Evolutionary conservation across 2,113 vertebrate genomes (phyloP).

Genomic region (Azemiops feae): DNA sequence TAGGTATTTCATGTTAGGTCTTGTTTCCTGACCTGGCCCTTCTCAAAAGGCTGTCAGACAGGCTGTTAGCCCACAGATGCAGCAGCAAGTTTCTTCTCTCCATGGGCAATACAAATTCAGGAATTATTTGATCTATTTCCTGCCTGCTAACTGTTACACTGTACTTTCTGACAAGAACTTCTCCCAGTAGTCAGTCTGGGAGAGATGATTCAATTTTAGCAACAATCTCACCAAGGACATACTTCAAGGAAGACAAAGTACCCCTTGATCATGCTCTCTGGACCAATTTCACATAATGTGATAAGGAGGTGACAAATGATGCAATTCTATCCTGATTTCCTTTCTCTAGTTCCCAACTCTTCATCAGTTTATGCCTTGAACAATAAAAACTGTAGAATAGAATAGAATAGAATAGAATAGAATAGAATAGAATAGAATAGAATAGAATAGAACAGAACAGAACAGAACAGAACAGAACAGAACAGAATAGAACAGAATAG

Average conservation of each 20-base stretch:
- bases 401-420: not conserved
- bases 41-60: not conserved
- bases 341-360: not conserved
- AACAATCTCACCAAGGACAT: slow-evolving; percentile 25
- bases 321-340: not conserved
- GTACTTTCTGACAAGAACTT: not conserved
- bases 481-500: slow-evolving; percentile 30
- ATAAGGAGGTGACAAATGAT: not conserved
- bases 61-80: not conserved
- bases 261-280: not conserved
- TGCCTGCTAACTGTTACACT: not conserved
- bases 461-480: not conserved
- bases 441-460: too few relatives aligned
- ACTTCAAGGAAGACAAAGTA: not conserved
- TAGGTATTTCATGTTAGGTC: not conserved
- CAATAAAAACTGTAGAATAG: slow-evolving; percentile 16
- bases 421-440: too few relatives aligned
- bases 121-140: not conserved
- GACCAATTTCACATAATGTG: not conserved
- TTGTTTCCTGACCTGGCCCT: not conserved
- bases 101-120: not conserved
- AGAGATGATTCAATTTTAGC: not conserved
- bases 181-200: not conserved
- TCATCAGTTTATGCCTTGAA: slow-evolving; percentile 32
- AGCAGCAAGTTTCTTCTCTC: not conserved